These are phyloP conservation scores for Neogobius melanostomus DNA, from an alignment of 2,113 vertebrate species.

Conservation along the genomic window DNA sequence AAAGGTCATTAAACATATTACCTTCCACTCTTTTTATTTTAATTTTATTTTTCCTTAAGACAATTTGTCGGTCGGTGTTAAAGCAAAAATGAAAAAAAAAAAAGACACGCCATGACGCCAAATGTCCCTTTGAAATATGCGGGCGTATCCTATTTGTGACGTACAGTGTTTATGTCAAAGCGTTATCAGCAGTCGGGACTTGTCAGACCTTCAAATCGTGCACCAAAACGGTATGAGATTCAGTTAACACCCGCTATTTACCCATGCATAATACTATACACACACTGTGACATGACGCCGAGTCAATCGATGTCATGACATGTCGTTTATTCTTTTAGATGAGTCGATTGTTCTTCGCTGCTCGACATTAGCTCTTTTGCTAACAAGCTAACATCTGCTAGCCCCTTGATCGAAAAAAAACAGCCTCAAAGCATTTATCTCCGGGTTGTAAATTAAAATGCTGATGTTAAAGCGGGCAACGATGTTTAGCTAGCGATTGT, in stretches of 20 bases:
- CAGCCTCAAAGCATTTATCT: background rate
- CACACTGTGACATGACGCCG: background rate
- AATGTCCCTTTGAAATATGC: background rate
- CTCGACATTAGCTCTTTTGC: constrained; percentile 38
- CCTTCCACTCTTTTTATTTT: no score
- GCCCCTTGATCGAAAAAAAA: constrained; percentile 8
- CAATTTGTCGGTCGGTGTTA: background rate
- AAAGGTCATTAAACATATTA: background rate
- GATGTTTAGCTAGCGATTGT: background rate
- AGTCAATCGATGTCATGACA: constrained; percentile 19
- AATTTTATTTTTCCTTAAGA: no score
- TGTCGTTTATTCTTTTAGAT: background rate
- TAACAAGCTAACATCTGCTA: constrained; percentile 25
- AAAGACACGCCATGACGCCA: background rate
- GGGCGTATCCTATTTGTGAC: constrained; percentile 56
- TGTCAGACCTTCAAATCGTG: constrained; percentile 37
- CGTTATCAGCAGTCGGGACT: constrained; percentile 3
- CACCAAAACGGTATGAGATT: constrained; percentile 49
- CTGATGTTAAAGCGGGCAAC: background rate
- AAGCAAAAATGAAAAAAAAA: background rate
- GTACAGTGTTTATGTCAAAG: constrained; percentile 62
- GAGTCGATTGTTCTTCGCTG: constrained; percentile 7
- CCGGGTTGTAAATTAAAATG: background rate
- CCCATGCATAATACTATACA: accelerated
- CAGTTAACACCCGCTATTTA: accelerated